Evolutionary conservation across 92 coral and sea anemone genomes (phyloP), one percentile per base, ranked within the genome.

Genomic region (Epizoanthus fatuus): DNA sequence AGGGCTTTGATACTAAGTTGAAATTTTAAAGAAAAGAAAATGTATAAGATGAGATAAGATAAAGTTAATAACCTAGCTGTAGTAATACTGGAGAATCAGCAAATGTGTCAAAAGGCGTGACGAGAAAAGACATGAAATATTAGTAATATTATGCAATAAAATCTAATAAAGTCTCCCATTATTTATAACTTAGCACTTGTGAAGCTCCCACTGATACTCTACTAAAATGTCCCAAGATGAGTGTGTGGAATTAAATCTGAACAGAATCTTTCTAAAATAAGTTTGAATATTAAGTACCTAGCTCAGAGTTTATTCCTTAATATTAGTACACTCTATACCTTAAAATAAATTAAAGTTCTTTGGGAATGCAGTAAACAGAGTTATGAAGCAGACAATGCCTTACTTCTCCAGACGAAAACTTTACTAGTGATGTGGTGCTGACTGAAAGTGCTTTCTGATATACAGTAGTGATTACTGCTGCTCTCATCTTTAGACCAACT

Each of bases 361-460:
- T 65, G 52, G 52, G 10, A 47, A 7, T 47, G 7, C 11, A 47
- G 9, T 47, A 1, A 47, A 47, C 32, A 5, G 12, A 52, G 11
- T 29, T 29, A 29, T 29, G 35, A 29, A 29, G 35, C 15, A 69
- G 14, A 20, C 0, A 63, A 56, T 51, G n/a, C 2, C 77, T 64
- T 95, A 96, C 99, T 89, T 96, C 99, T 76, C 99, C 99, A 54
- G 99, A 80, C 3, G 99, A 91, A 81, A 96, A 96, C 74, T 89
- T 85, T 47, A 84, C 79, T 69, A 95, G 92, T 10, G 94, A 90
- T 16, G 95, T 90, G 19, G 92, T 79, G 66, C 96, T 96, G 66
- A 96, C 95, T 62, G 93, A 87, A 3, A 96, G 75, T 19, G 99
- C 87, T 75, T 96, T 96, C 63, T 96, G 92, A 59, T 96, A 96